A percentile compares a stretch with the other conserved stretches of the same genome.
Conservation (phyloP, 2,113 vertebrate genomes). For the Ctenomys sociabilis region DNA sequence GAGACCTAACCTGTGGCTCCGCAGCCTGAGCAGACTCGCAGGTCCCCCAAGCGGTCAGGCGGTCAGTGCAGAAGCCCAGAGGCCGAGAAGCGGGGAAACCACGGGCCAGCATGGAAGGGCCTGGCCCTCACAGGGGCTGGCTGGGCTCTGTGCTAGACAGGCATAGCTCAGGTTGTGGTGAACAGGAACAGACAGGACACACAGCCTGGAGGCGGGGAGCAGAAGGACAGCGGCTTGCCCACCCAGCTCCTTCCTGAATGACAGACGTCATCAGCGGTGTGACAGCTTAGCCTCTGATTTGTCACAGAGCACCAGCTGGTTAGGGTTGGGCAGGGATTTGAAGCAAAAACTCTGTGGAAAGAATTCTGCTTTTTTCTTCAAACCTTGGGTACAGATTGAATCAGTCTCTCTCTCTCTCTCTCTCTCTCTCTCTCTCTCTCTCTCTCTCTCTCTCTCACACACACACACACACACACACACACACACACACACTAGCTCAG, state of each 20-base stretch:
- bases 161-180: not conserved
- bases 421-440: not conserved
- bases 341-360: not conserved
- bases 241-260: not conserved
- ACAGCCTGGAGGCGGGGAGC: not conserved
- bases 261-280: not conserved
- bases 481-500: too few relatives aligned
- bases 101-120: not conserved
- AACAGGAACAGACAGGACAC: not conserved
- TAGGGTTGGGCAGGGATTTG: not conserved
- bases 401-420: not conserved
- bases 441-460: too few relatives aligned
- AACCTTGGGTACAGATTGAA: not conserved
- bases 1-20: not conserved
- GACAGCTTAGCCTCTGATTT: not conserved
- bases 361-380: slow-evolving; percentile 5
- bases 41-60: not conserved
- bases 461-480: too few relatives aligned
- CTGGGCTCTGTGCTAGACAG: not conserved
- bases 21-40: not conserved
- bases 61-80: not conserved
- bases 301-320: not conserved
- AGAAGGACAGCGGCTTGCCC: not conserved
- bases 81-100: not conserved
- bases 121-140: not conserved